phyloP scores from a whole-genome alignment of 2,113 vertebrate genomes.

The Malurus cyaneus region DNA sequence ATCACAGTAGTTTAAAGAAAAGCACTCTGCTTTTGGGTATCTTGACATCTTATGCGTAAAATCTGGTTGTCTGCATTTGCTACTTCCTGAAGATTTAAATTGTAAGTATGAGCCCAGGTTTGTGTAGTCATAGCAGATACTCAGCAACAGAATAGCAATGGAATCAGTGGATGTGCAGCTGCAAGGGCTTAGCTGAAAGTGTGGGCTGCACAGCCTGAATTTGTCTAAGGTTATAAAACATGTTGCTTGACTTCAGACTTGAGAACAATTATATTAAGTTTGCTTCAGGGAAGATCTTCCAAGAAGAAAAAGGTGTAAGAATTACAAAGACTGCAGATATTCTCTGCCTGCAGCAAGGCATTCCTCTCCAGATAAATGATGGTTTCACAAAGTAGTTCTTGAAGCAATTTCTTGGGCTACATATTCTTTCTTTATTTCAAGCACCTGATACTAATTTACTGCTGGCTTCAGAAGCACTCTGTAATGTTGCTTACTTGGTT shows the following conservation, averaged over 20 bases:
- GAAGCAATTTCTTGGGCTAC: neutral
- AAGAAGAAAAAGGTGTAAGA: neutral
- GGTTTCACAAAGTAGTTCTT: neutral
- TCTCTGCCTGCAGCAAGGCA: neutral
- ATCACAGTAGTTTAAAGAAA: neutral
- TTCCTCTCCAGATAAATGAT: neutral
- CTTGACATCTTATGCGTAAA: neutral
- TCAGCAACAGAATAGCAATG: neutral
- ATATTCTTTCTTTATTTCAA: neutral
- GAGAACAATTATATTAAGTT: neutral
- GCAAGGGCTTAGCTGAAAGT: neutral
- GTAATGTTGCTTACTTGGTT: neutral
- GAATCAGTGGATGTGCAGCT: neutral
- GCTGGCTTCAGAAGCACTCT: neutral
- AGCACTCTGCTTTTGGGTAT: neutral
- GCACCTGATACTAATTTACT: neutral
- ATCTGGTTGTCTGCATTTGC: neutral
- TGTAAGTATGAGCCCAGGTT: neutral
- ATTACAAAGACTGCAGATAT: neutral
- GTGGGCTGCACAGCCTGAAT: neutral
- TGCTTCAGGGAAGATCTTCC: neutral
- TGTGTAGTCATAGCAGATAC: neutral
- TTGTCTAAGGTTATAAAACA: neutral
- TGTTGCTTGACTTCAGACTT: neutral
- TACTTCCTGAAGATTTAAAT: neutral